Percentiles rank a stretch among this genome's conserved stretches.
phyloP scores from a whole-genome alignment of 35 echinoderm and acorn worm genomes.

The Stichopus chloronotus region DNA sequence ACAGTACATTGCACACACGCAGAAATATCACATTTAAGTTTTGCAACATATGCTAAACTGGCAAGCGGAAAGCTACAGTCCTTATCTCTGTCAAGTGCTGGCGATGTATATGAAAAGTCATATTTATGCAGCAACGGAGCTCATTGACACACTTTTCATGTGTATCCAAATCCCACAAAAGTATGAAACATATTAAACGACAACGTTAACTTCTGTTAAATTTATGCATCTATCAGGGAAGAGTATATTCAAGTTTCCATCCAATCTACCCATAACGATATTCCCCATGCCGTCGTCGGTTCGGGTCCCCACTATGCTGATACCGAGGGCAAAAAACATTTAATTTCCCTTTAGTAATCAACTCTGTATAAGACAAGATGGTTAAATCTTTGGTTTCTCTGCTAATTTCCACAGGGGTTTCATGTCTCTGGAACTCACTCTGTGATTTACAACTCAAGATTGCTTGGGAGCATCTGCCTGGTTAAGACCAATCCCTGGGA shows the following conservation, averaged over 20 bases:
- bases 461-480: not conserved
- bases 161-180: not conserved
- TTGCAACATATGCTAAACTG: not conserved
- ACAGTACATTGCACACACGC: no score
- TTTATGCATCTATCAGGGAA: constrained; percentile 7
- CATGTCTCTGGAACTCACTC: constrained; percentile 43
- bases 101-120: not conserved
- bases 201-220: not conserved
- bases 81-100: not conserved
- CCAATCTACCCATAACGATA: constrained; percentile 24
- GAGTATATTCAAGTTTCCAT: constrained; percentile 25
- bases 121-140: not conserved
- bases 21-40: not conserved
- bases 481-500: constrained; percentile 1
- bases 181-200: not conserved
- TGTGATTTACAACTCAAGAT: constrained; percentile 43
- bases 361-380: constrained; percentile 32
- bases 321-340: constrained; percentile 44
- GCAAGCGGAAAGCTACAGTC: not conserved
- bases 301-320: not conserved
- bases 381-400: not conserved
- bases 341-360: constrained; percentile 56
- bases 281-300: constrained; percentile 4
- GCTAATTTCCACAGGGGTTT: constrained; percentile 47
- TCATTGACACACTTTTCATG: not conserved